Conservation (phyloP, 1,140 invertebrate genomes). For the Pteromalus puparum region DNA sequence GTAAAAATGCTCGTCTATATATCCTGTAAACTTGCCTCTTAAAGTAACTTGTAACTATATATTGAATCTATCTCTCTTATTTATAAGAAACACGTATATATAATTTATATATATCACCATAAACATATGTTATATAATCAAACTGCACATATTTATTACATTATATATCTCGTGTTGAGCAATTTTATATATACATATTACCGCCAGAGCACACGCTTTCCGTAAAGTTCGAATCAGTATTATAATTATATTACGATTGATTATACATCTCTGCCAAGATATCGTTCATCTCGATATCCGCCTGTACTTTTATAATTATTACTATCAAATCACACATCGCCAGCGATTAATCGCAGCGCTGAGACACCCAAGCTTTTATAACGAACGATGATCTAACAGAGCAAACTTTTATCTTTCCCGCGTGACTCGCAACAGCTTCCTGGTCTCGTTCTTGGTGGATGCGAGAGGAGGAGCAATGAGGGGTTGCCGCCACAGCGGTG, state of each 20-base stretch:
- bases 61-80: not conserved
- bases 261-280: constrained; percentile 9
- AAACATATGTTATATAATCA: constrained; percentile 2
- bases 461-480: constrained; percentile 97
- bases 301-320: not conserved
- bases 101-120: constrained; percentile 36
- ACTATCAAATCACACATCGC: no score
- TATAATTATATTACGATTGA: not conserved
- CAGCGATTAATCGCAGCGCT: not conserved
- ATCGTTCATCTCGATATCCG: not conserved
- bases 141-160: constrained; percentile 36
- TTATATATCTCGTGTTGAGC: not conserved
- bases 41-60: constrained; percentile 26
- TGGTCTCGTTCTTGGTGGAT: constrained; percentile 98
- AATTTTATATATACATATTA: constrained; percentile 17
- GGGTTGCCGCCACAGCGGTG: constrained; percentile 95
- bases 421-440: constrained; percentile 82
- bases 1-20: constrained; percentile 30
- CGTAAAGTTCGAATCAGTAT: constrained; percentile 1
- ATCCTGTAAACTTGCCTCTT: constrained; percentile 39
- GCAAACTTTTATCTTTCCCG: not conserved
- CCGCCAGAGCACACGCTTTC: constrained; percentile 48
- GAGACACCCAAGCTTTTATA: not conserved
- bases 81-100: not conserved
- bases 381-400: not conserved